A percentile compares a stretch with the other conserved stretches of the same genome.
phyloP scores from a whole-genome alignment of 2,113 vertebrate genomes.

The Neopipo cinnamomea region DNA sequence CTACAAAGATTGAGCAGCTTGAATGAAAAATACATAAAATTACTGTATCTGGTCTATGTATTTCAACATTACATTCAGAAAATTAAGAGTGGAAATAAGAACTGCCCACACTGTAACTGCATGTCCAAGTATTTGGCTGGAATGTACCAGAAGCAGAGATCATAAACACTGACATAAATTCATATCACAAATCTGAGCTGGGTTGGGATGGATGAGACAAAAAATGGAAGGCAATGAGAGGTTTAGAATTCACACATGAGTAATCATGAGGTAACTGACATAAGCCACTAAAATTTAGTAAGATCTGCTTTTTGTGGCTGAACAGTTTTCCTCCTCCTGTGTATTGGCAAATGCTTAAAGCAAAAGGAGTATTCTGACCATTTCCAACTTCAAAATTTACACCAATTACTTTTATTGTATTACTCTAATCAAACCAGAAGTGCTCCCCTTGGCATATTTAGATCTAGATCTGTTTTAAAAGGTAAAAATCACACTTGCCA shows the following conservation, averaged over 20 bases:
- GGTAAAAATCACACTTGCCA: neutral
- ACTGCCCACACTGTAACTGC: neutral
- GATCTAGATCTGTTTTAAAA: neutral
- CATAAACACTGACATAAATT: neutral
- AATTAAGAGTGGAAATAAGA: neutral
- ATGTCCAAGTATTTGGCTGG: neutral
- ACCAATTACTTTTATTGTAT: neutral
- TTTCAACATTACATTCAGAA: neutral
- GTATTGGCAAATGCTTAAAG: neutral
- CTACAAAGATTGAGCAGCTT: neutral
- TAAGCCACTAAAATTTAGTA: neutral
- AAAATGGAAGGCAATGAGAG: neutral
- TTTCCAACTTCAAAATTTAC: neutral
- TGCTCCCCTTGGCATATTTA: neutral
- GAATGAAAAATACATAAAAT: neutral
- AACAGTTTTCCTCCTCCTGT: neutral
- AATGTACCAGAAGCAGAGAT: constrained; percentile 34
- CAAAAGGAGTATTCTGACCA: neutral
- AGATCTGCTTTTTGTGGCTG: neutral
- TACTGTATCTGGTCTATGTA: neutral
- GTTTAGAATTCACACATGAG: neutral
- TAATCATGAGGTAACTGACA: neutral
- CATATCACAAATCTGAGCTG: neutral
- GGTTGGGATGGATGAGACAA: neutral
- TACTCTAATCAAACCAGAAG: neutral